These are phyloP conservation scores for Danio tinwini DNA, from an alignment of 2,797 vertebrate genomes.

Conservation along the genomic window DNA sequence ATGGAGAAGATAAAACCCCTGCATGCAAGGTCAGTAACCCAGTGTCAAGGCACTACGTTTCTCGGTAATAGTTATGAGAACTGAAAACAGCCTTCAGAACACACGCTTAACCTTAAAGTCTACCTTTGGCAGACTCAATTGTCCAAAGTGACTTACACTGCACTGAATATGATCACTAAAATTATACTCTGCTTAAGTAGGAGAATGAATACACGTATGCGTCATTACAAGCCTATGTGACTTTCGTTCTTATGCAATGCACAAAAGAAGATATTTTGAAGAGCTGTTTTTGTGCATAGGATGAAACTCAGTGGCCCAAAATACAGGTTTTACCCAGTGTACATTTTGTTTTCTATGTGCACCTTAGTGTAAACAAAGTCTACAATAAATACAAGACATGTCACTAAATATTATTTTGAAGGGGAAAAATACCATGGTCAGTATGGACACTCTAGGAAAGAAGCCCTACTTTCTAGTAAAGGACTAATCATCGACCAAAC, in stretches of 20 bases:
- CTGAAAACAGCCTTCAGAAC: background rate
- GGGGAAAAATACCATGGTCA: too few species aligned
- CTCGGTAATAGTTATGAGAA: background rate
- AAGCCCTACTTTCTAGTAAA: too few species aligned
- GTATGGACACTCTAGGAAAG: too few species aligned
- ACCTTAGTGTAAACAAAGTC: too few species aligned
- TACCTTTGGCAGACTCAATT: background rate
- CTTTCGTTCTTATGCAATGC: background rate
- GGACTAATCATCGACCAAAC: too few species aligned
- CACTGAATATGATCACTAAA: background rate
- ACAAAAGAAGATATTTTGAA: background rate
- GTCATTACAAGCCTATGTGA: background rate
- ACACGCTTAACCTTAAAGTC: background rate
- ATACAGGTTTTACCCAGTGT: background rate
- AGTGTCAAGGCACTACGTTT: background rate
- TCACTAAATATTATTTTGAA: too few species aligned
- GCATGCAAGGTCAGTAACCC: background rate
- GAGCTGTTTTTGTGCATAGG: background rate
- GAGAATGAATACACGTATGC: background rate
- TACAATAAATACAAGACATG: too few species aligned
- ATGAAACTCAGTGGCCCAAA: background rate
- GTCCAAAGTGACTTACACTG: too few species aligned
- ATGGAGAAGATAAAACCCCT: constrained; percentile 21
- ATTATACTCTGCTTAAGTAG: background rate
- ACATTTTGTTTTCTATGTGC: too few species aligned